These are phyloP conservation scores for Phainopepla nitens DNA, from an alignment of 2,113 vertebrate species.

Conservation along the genomic window DNA sequence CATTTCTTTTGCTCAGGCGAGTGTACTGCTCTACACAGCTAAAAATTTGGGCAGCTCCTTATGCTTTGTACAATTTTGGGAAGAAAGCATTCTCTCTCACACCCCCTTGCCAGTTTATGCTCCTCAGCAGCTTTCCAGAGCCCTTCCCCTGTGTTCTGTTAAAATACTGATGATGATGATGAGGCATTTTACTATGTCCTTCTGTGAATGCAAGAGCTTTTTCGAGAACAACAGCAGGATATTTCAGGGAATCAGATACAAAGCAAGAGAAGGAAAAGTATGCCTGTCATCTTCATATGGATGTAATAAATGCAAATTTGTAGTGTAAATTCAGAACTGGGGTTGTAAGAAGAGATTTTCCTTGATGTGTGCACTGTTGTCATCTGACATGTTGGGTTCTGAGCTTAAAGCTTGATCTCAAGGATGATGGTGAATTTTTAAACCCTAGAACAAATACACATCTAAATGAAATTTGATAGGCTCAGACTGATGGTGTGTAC, in stretches of 20 bases:
- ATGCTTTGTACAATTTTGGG: background rate
- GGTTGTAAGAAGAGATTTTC: background rate
- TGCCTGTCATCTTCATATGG: background rate
- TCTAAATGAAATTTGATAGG: background rate
- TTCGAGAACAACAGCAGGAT: background rate
- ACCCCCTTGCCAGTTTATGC: background rate
- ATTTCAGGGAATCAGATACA: background rate
- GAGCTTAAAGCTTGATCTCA: background rate
- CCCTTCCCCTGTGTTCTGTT: background rate
- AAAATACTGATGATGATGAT: fast-evolving
- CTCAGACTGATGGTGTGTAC: background rate
- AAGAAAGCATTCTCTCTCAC: background rate
- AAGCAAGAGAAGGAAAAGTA: background rate
- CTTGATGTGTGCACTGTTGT: background rate
- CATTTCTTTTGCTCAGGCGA: background rate
- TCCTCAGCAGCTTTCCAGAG: background rate
- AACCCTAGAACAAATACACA: background rate
- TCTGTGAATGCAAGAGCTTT: background rate
- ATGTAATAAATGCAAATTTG: background rate
- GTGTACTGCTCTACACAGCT: background rate
- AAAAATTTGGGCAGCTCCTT: background rate
- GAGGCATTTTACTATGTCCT: background rate
- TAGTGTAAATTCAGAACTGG: background rate
- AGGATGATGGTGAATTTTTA: background rate
- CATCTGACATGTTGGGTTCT: background rate